Conservation (phyloP, 2,113 vertebrate species). For the Mustela nigripes region DNA sequence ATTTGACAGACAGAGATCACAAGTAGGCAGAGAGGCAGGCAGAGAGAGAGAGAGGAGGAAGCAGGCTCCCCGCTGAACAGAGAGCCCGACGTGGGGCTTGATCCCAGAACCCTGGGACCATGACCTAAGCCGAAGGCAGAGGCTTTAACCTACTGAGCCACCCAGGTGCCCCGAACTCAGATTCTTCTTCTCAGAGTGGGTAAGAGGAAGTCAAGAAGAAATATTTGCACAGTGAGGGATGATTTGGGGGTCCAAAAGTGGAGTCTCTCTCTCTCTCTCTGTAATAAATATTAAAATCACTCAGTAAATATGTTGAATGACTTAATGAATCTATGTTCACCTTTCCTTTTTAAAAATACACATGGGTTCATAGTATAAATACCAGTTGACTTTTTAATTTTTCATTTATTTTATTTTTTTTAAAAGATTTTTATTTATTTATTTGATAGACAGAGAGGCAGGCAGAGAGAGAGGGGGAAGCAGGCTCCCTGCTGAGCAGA, state of each 20-base stretch:
- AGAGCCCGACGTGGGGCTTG: accelerated
- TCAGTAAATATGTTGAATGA: background rate
- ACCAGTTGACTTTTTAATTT: background rate
- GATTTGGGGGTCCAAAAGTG: background rate
- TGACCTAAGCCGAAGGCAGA: too few relatives aligned
- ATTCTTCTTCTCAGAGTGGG: background rate
- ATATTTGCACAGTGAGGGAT: background rate
- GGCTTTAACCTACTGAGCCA: too few relatives aligned
- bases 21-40: too few relatives aligned
- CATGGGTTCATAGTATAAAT: background rate
- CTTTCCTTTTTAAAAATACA: background rate
- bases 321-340: background rate
- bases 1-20: too few relatives aligned
- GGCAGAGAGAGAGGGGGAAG: too few relatives aligned
- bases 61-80: too few relatives aligned
- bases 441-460: too few relatives aligned
- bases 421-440: too few relatives aligned
- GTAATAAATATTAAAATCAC: background rate
- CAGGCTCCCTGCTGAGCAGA: too few relatives aligned
- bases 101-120: too few relatives aligned
- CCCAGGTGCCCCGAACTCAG: background rate
- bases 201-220: background rate
- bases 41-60: too few relatives aligned
- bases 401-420: too few relatives aligned
- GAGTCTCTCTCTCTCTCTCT: background rate